Base-by-base conservation (phyloP, 2,888 invertebrate genomes). In the Chloromyia formosa region DNA sequence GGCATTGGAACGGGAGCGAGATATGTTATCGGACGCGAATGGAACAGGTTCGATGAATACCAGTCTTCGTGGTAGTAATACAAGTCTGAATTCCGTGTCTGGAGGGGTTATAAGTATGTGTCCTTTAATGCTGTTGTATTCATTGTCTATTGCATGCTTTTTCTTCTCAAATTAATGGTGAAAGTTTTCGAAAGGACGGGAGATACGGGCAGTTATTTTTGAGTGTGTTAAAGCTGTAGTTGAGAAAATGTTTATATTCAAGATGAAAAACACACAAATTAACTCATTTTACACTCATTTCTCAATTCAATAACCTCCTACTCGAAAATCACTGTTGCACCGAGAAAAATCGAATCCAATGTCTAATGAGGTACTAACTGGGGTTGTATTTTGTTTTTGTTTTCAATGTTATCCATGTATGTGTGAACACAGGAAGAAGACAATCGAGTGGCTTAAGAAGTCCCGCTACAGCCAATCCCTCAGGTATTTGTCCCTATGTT, bases 1-100 rank as follows among this genome's bases (percentile, higher is more conserved):
- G 61, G 89, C 89, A 75, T 82, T 90, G 12, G 89, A 89, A 75
- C 79, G 88, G 0, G 90, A 90, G 79, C 80, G 83, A 5, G 84
- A 85, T 77, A 68, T 76, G 68, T 77, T 77, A 53, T 75, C 84
- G 7, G 82, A 84, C 75, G 76, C 78, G 75, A 80, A 79, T 77
- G 80, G 80, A 77, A 78, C 80, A 77, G 79, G 79, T 78, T 80
- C 80, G 74, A 80, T 80, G 80, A 80, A 79, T 77, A 79, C 80
- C 72, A 81, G 80, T 79, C 78, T 81, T 66, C 80, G 81, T 79
- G 81, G 81, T 76, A 81, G 81, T 79, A 81, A 79, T 78, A 78
- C 80, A 75, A 81, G 80, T 78, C 78, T 81, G 71, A 80, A 81
- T 76, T 80, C 81, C 68, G 79, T 81, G 80, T 78, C 80, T 72